A percentile compares a stretch with the other conserved stretches of the same genome.
Evolutionary conservation across 2,113 vertebrate species (phyloP).

Genomic region (Brachypodius melanocephalos): DNA sequence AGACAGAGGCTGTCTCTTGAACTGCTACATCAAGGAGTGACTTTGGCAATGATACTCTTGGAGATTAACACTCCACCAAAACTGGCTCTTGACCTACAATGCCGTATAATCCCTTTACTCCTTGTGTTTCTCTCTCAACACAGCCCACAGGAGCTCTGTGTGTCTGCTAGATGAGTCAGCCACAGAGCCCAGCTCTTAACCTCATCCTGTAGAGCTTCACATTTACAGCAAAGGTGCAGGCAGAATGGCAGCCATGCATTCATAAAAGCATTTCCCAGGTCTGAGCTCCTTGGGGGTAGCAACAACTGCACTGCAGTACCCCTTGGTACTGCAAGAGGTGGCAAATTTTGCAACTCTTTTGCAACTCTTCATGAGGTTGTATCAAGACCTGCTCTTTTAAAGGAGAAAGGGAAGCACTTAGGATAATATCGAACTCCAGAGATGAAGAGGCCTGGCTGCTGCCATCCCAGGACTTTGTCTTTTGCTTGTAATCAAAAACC

Average conservation of each 20-base stretch:
- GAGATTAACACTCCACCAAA: conserved; percentile 45
- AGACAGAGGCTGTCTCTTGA: conserved; percentile 14
- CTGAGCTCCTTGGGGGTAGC: not conserved
- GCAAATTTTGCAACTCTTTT: not conserved
- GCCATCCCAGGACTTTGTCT: not conserved
- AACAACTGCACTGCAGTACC: not conserved
- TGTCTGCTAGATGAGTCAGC: not conserved
- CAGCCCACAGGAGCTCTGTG: not conserved
- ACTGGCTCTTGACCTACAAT: not conserved
- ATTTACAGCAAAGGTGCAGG: not conserved
- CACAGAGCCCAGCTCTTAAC: not conserved
- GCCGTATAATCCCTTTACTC: not conserved
- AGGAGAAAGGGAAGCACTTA: not conserved
- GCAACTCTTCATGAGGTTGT: not conserved
- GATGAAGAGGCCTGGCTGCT: not conserved
- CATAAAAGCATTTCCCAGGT: not conserved
- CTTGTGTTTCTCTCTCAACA: not conserved
- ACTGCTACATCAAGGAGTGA: conserved; percentile 13
- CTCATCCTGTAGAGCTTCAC: not conserved
- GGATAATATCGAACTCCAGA: not conserved
- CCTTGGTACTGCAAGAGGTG: not conserved
- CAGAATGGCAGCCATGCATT: not conserved
- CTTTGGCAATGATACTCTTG: conserved; percentile 25
- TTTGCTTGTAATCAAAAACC: not conserved
- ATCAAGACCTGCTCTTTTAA: not conserved